These are phyloP conservation scores for Rambutsinella grinnellia DNA, from an alignment of 2,888 invertebrate species.

Conservation along the genomic window DNA sequence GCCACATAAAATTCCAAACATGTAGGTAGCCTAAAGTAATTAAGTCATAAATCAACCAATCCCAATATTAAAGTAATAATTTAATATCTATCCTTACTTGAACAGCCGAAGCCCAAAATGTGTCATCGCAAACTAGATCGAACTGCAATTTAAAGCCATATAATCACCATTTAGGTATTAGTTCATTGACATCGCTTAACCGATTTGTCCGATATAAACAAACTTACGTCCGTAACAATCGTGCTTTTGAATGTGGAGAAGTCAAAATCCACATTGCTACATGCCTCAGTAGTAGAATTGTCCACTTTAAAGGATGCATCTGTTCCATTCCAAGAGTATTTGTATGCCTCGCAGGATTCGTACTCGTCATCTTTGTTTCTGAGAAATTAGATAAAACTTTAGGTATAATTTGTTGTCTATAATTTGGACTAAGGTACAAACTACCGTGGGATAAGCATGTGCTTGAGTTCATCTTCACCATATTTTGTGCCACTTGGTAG, in stretches of 20 bases:
- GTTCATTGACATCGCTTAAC: too few relatives aligned
- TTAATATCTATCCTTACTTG: constrained; percentile 19
- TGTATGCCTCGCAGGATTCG: constrained; percentile 32
- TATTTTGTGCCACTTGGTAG: constrained; percentile 27
- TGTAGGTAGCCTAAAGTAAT: constrained; percentile 40
- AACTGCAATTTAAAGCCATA: constrained; percentile 26
- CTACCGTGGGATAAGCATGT: constrained; percentile 28
- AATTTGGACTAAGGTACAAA: too few relatives aligned
- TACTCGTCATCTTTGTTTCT: constrained; percentile 22
- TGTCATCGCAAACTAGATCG: constrained; percentile 43
- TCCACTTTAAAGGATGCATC: constrained; percentile 11
- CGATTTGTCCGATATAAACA: not conserved
- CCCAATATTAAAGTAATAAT: not conserved
- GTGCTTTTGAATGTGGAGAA: constrained; percentile 61
- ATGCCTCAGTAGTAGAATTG: constrained; percentile 12
- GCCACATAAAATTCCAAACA: constrained; percentile 49
- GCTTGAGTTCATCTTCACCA: constrained; percentile 27
- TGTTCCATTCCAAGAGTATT: constrained; percentile 23
- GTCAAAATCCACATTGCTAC: constrained; percentile 57
- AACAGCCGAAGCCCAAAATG: constrained; percentile 42
- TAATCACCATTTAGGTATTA: constrained; percentile 1
- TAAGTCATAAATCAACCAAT: not conserved
- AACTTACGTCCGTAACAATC: constrained; percentile 32
- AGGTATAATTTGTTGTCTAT: constrained; percentile 3
- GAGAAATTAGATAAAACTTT: not conserved